A percentile compares a stretch with the other conserved stretches of the same genome.
Conservation (phyloP, 2,113 vertebrate genomes). For the Corydoras sp. region DNA sequence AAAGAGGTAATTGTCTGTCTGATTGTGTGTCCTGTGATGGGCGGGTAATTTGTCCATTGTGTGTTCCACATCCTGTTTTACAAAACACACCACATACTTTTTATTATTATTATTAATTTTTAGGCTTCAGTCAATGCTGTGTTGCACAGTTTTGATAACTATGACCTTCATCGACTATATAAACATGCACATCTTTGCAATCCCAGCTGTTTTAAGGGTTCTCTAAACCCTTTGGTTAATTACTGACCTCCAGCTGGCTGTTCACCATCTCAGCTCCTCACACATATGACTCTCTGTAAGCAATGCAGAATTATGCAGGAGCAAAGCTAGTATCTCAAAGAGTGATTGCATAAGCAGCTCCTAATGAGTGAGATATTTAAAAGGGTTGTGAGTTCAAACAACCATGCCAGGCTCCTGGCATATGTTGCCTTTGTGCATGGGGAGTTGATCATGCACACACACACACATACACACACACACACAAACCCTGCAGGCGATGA, state of each 20-base stretch:
- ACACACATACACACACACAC: slow-evolving; percentile 27
- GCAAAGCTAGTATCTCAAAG: slow-evolving; percentile 62
- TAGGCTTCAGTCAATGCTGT: too few species aligned
- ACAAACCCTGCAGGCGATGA: slow-evolving; percentile 47
- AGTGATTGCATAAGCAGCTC: slow-evolving; percentile 67
- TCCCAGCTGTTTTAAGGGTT: slow-evolving; percentile 45
- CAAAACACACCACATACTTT: too few species aligned
- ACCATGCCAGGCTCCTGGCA: slow-evolving; percentile 60
- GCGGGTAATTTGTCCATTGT: too few species aligned
- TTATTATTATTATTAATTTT: too few species aligned
- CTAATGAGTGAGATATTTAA: slow-evolving; percentile 65
- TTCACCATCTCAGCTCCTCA: slow-evolving; percentile 56
- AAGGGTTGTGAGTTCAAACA: slow-evolving; percentile 64
- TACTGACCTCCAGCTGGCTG: slow-evolving; percentile 57
- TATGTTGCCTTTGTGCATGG: slow-evolving; percentile 56
- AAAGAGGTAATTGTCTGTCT: too few species aligned
- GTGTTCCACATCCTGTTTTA: too few species aligned
- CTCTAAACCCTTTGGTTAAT: slow-evolving; percentile 59
- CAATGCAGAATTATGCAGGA: slow-evolving; percentile 44
- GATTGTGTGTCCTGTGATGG: too few species aligned
- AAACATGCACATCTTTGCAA: slow-evolving; percentile 32
- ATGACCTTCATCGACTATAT: slow-evolving; percentile 52
- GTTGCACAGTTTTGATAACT: background rate
- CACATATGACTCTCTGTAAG: slow-evolving; percentile 56
- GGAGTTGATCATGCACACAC: slow-evolving; percentile 56